phyloP scores from a whole-genome alignment of 1,140 invertebrate species.

The Choristoneura fumiferana region DNA sequence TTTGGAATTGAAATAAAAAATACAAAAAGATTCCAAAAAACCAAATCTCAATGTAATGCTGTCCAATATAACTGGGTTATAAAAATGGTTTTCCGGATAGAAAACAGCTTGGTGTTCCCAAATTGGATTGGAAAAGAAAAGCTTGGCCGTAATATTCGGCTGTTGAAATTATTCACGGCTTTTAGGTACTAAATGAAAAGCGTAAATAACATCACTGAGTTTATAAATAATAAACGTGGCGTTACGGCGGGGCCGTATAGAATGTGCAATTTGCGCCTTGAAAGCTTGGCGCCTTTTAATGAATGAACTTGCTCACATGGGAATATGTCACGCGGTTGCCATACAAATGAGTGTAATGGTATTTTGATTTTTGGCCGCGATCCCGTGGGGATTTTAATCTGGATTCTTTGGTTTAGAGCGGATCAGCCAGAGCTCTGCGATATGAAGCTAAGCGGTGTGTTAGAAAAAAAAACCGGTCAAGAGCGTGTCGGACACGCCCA shows the following conservation, averaged over 20 bases:
- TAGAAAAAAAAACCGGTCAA: too few relatives aligned
- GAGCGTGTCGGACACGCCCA: too few relatives aligned
- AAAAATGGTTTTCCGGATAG: neutral
- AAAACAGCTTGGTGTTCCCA: constrained; percentile 15
- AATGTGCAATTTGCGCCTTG: constrained; percentile 18
- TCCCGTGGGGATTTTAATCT: too few relatives aligned
- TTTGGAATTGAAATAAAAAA: too few relatives aligned
- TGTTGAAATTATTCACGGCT: constrained; percentile 14
- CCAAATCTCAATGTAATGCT: too few relatives aligned
- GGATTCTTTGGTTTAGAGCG: too few relatives aligned
- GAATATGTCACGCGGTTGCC: constrained; percentile 2
- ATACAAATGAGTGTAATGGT: neutral
- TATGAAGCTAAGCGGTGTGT: too few relatives aligned
- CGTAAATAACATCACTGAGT: constrained; percentile 17
- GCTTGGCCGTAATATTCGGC: constrained; percentile 1
- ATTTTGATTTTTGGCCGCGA: too few relatives aligned
- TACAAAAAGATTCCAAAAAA: too few relatives aligned
- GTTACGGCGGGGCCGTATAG: constrained; percentile 12
- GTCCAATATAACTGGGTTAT: too few relatives aligned
- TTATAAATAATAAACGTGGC: constrained; percentile 19
- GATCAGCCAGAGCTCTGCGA: too few relatives aligned
- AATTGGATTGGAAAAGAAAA: constrained; percentile 16
- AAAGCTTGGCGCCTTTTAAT: constrained; percentile 18
- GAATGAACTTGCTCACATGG: constrained; percentile 16
- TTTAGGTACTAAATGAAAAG: constrained; percentile 15